Conservation (phyloP, 2,113 vertebrate genomes). For the Hippocampus abdominalis region DNA sequence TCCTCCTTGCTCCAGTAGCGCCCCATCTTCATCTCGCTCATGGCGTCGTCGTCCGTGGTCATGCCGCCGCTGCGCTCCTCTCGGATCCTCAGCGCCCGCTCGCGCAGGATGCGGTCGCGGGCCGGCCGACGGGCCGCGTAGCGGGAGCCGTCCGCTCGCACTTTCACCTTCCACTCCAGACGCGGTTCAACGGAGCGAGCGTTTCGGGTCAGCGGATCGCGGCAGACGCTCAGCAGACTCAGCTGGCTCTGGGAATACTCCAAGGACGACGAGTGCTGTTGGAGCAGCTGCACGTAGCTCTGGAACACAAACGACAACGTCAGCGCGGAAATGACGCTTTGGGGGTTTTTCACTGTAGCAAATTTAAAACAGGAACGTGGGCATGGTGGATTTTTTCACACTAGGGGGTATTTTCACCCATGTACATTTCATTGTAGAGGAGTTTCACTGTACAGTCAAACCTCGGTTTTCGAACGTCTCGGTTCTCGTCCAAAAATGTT, state of each 20-base stretch:
- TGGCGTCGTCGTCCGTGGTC: conserved; percentile 91
- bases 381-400: no score
- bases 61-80: conserved; percentile 90
- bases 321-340: background rate
- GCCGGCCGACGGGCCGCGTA: conserved; percentile 90
- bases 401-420: no score
- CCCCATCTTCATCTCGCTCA: conserved; percentile 97
- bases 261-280: conserved; percentile 89
- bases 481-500: no score
- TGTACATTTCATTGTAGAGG: no score
- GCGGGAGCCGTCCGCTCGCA: conserved; percentile 87
- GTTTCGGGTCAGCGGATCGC: conserved; percentile 69
- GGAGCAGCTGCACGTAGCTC: conserved; percentile 94
- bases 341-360: no score
- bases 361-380: no score
- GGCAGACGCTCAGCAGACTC: conserved; percentile 84
- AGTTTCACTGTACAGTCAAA: no score
- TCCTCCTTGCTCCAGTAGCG: conserved; percentile 98
- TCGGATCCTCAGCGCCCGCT: conserved; percentile 91
- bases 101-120: conserved; percentile 88
- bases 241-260: conserved; percentile 94
- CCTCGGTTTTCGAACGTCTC: no score
- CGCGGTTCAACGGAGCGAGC: conserved; percentile 75
- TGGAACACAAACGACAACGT: conserved; percentile 61
- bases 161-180: conserved; percentile 95